A percentile compares a stretch with the other conserved stretches of the same genome.
These are phyloP conservation scores for Tipula lateralis DNA, from an alignment of 2,888 invertebrate species.

Conservation along the genomic window DNA sequence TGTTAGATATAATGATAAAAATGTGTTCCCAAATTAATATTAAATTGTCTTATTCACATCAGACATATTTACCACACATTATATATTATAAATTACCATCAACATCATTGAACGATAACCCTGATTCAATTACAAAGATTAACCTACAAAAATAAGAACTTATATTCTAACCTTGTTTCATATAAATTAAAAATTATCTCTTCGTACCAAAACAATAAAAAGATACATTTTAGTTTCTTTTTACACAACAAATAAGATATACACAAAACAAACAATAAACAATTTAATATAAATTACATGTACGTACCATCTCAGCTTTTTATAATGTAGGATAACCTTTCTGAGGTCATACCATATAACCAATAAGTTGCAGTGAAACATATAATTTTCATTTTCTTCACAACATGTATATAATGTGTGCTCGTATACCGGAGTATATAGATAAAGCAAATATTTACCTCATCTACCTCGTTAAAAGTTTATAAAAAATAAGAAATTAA, in stretches of 20 bases:
- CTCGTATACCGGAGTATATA: too few relatives aligned
- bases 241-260: background rate
- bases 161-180: background rate
- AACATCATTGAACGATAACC: background rate
- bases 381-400: slow-evolving; percentile 15
- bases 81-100: background rate
- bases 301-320: background rate
- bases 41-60: background rate
- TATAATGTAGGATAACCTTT: background rate
- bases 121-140: background rate
- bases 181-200: slow-evolving; percentile 24
- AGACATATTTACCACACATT: background rate
- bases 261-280: slow-evolving; percentile 7
- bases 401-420: background rate
- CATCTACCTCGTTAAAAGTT: background rate
- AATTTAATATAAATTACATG: background rate
- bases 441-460: background rate
- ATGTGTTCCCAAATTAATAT: background rate
- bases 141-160: background rate
- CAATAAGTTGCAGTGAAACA: slow-evolving; percentile 13
- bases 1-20: too few relatives aligned
- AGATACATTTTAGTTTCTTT: slow-evolving; percentile 5
- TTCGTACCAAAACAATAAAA: background rate
- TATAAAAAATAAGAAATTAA: background rate
- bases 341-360: slow-evolving; percentile 11